These are phyloP conservation scores for Pyrochroa serraticornis DNA, from an alignment of 2,888 invertebrate species.

Conservation along the genomic window DNA sequence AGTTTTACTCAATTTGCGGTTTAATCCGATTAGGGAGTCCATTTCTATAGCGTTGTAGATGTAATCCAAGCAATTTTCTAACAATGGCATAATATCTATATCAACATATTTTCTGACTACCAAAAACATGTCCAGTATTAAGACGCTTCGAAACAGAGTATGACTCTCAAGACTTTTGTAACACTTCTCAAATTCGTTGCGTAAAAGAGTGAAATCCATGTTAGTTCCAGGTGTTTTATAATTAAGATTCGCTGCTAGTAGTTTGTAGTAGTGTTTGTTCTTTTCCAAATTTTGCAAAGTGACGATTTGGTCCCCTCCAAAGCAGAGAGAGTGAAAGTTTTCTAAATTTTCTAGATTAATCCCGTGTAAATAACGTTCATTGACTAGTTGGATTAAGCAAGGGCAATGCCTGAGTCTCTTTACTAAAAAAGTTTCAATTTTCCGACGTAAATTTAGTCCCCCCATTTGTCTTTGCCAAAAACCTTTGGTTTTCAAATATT, in stretches of 20 bases:
- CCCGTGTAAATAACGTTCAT: not conserved
- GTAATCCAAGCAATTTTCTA: conserved; percentile 27
- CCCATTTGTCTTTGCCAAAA: conserved; percentile 24
- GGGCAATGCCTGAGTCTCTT: not conserved
- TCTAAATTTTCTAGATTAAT: not conserved
- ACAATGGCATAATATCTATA: conserved; percentile 8
- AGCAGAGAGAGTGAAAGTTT: not conserved
- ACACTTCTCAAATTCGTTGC: conserved; percentile 1
- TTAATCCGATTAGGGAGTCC: conserved; percentile 8
- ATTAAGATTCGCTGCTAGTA: conserved; percentile 3
- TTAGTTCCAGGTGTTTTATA: not conserved
- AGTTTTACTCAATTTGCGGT: conserved; percentile 34
- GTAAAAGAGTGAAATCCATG: conserved; percentile 1
- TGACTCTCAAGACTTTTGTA: not conserved
- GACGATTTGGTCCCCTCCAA: not conserved
- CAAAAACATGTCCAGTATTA: conserved; percentile 12
- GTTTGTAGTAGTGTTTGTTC: conserved; percentile 1
- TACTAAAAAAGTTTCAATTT: not conserved
- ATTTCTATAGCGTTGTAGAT: conserved; percentile 27
- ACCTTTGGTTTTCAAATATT: conserved; percentile 19
- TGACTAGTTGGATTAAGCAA: not conserved
- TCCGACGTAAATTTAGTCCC: not conserved
- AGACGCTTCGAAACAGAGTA: conserved; percentile 13
- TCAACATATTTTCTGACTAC: conserved; percentile 1
- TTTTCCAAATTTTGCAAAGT: conserved; percentile 16